Conservation (phyloP, 2,113 vertebrate genomes). For the Sorex fumeus region DNA sequence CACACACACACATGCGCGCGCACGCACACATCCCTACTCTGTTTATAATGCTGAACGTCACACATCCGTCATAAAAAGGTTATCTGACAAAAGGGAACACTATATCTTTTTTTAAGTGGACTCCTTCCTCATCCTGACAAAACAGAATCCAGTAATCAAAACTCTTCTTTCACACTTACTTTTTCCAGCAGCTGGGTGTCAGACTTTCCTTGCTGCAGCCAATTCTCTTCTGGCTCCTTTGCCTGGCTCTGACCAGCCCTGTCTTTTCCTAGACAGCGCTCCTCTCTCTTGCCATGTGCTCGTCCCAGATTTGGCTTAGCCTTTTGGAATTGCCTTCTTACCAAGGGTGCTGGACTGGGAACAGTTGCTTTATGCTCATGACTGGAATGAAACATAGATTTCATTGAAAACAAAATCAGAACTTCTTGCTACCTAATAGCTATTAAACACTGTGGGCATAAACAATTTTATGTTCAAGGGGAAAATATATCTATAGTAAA, state of each 20-base stretch:
- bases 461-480: slow-evolving; percentile 46
- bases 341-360: slow-evolving; percentile 84
- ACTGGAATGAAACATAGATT: slow-evolving; percentile 73
- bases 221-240: slow-evolving; percentile 60
- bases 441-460: slow-evolving; percentile 46
- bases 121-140: slow-evolving; percentile 10
- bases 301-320: slow-evolving; percentile 82
- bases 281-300: slow-evolving; percentile 72
- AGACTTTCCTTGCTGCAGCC: slow-evolving; percentile 23
- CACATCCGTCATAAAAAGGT: slow-evolving; percentile 52
- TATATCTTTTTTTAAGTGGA: slow-evolving; percentile 25
- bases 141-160: neutral
- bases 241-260: slow-evolving; percentile 32
- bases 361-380: slow-evolving; percentile 68
- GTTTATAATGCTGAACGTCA: slow-evolving; percentile 16
- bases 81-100: neutral
- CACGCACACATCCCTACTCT: neutral
- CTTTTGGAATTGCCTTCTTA: slow-evolving; percentile 81
- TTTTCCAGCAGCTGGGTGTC: slow-evolving; percentile 61
- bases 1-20: neutral
- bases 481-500: neutral
- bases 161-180: slow-evolving; percentile 80
- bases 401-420: slow-evolving; percentile 56
- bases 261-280: slow-evolving; percentile 62
- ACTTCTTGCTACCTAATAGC: slow-evolving; percentile 1